Evolutionary conservation across 2,888 invertebrate species (phyloP), one percentile per base, ranked within the genome.

Genomic region (Pecten maximus): DNA sequence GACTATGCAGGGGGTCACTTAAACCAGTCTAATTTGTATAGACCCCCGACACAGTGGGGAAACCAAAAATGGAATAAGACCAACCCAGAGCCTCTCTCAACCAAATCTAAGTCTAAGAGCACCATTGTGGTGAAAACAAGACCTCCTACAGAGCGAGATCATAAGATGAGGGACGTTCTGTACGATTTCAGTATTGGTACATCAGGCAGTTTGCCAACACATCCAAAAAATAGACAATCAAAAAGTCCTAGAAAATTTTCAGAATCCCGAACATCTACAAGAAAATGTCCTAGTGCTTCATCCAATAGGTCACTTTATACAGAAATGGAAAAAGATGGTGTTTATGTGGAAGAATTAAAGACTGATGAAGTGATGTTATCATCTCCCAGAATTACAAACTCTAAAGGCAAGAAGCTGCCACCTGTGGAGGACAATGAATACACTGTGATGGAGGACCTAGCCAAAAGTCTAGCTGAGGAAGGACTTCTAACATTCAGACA

Each of bases 1-100:
- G 95, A 95, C 87, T 96, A 93, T 91, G 95, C 95, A 40, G 94
- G 94, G 86, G 96, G 96, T 40, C 96, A 96, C 91, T 93, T 96
- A 40, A 96, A 96, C 93, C 96, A 96, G 89, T 93, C 94, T 23
- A 94, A 95, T 48, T 93, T 96, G 8, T 92, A 92, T 88, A 93
- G 89, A 87, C 92, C 92, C 6, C 91, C 92, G 15, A 88, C 91
- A 87, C 89, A 91, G 35, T 91, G 93, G 74, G 90, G 91, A 40
- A 88, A 89, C 88, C 40, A 35, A 39, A 92, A 92, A 40, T 92
- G 91, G 91, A 92, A 90, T 28, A 74, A 74, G 74, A 74, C 74
- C 74, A 35, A 28, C 28, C 74, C 74, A 74, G 74, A 74, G 12
- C 74, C 74, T 23, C 74, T 74, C 35, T 74, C 74, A 74, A 74